These are phyloP conservation scores for Corbicula japonica DNA, from an alignment of 2,888 invertebrate genomes.

Conservation along the genomic window DNA sequence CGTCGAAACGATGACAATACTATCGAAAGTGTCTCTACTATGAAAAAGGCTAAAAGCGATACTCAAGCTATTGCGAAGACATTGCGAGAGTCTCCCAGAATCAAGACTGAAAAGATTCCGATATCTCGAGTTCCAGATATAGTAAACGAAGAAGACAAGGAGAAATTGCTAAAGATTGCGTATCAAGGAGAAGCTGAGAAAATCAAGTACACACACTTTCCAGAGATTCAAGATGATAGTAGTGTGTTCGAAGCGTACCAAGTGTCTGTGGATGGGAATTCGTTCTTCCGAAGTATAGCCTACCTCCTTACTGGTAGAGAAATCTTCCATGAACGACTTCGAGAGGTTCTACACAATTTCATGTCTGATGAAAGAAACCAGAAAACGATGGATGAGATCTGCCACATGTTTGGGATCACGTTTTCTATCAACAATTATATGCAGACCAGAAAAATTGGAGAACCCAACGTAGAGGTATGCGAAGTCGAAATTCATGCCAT, in stretches of 20 bases:
- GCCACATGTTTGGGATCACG: too few relatives aligned
- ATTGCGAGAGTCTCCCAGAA: too few relatives aligned
- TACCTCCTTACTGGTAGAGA: conserved; percentile 11
- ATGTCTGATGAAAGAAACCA: conserved; percentile 8
- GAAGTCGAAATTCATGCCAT: background rate
- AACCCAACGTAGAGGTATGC: background rate
- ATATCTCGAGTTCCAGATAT: background rate
- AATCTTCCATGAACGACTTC: conserved; percentile 1
- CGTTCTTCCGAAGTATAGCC: conserved; percentile 18
- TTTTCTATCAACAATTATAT: background rate
- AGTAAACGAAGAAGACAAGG: conserved; percentile 4
- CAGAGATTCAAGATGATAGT: conserved; percentile 6
- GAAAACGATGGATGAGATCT: conserved; percentile 1
- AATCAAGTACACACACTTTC: background rate
- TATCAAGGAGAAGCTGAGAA: background rate
- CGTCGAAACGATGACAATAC: too few relatives aligned
- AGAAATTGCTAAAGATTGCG: background rate
- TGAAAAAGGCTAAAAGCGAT: too few relatives aligned
- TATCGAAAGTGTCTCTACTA: too few relatives aligned
- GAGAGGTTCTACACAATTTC: background rate
- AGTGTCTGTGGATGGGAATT: conserved; percentile 8
- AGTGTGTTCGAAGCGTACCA: conserved; percentile 1
- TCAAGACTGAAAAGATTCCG: too few relatives aligned
- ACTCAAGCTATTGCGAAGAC: too few relatives aligned
- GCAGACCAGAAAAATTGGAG: background rate